Evolutionary conservation across 1,140 invertebrate genomes (phyloP), one percentile per base, ranked within the genome.

Genomic region (Drosophila sproati): DNA sequence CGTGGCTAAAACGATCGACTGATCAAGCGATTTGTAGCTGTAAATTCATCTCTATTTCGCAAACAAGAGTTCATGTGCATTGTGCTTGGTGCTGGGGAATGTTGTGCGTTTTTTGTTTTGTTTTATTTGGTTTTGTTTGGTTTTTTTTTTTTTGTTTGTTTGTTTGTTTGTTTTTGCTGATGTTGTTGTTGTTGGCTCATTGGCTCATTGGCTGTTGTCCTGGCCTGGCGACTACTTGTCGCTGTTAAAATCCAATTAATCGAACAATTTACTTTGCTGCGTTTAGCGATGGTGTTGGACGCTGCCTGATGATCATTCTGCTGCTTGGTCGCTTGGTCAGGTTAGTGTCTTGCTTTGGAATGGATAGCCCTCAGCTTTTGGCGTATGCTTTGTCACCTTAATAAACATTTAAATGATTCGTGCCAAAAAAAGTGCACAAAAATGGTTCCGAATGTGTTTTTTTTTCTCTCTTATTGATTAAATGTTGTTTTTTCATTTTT

Each of bases 11-110:
- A 89, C 82, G 85, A 83, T 90, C 57, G 85, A 89, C 89, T 91
- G 90, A 91, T 91, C 90, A 91, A 91, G 90, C 90, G 90, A 91
- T 91, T 91, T 91, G 90, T 91, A 91, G 90, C 90, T 91, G 90
- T 91, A 91, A 91, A 91, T 91, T 91, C 85, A 89, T 89, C 85
- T 89, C 85, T 89, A 89, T 89, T 89, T 85, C 80, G 43, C 71
- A 20, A 69, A 77, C 62, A 73, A 72, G 82, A 86, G 82, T 85
- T 86, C 70, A 86, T 78, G 80, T 79, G 69, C 62, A 29, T 37
- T 43, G 48, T 29, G 62, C 37, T 54, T 35, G 37, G 56, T 67
- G 54, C 52, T 70, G 47, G 73, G 74, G 77, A 79, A 79, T 79
- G 73, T 50, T 73, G 68, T 35, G 45, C n/a, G 39, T 43, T n/a